Conservation (phyloP, 1,140 invertebrate genomes). For the Mizuhopecten yessoensis region DNA sequence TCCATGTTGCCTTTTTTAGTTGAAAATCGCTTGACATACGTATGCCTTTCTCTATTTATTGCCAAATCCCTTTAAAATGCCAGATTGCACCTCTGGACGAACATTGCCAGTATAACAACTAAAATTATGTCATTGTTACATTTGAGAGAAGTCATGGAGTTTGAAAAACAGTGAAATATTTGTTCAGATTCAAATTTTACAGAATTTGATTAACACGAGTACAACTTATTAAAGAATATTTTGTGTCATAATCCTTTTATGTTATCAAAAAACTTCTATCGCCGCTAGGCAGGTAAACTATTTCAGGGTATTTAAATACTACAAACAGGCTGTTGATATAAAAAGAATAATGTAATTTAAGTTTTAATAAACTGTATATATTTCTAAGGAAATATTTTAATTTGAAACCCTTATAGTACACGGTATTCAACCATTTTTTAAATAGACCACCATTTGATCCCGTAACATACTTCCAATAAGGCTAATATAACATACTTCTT, state of each 20-base stretch:
- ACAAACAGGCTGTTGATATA: neutral
- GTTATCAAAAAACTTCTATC: neutral
- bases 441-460: neutral
- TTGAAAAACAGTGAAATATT: too few relatives aligned
- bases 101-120: too few relatives aligned
- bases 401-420: neutral
- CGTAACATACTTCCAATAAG: neutral
- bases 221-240: neutral
- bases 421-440: neutral
- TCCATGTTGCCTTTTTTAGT: too few relatives aligned
- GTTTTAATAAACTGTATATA: conserved; percentile 7
- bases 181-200: neutral
- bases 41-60: too few relatives aligned
- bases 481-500: neutral
- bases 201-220: neutral
- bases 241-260: neutral
- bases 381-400: neutral
- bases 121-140: neutral
- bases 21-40: too few relatives aligned
- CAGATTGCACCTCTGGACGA: too few relatives aligned
- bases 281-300: neutral
- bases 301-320: conserved; percentile 1
- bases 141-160: neutral
- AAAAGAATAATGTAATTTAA: neutral
- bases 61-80: too few relatives aligned